phyloP scores from a whole-genome alignment of 2,113 vertebrate species.

The Macquaria australasica region DNA sequence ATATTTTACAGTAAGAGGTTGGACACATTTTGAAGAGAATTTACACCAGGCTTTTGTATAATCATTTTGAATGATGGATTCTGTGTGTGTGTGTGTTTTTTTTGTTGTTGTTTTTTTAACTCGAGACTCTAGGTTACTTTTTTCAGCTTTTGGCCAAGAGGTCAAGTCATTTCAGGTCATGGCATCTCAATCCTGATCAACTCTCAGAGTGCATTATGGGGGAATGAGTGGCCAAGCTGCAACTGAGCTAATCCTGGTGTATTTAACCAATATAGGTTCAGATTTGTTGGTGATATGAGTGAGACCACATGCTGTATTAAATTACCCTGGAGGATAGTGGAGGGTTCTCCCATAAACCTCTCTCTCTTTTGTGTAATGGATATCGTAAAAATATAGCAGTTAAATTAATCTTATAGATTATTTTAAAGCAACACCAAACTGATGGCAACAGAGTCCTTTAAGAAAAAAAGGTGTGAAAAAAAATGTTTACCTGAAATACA shows the following conservation, averaged over 20 bases:
- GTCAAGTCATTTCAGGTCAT: slow-evolving; percentile 50
- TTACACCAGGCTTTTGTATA: background rate
- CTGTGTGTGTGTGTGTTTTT: background rate
- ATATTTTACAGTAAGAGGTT: slow-evolving; percentile 15
- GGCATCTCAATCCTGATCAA: slow-evolving; percentile 21
- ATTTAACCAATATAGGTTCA: slow-evolving; percentile 33
- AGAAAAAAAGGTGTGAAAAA: background rate
- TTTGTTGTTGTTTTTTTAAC: too few relatives aligned
- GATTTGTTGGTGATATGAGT: slow-evolving; percentile 22
- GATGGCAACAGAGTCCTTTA: background rate
- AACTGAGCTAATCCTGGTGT: slow-evolving; percentile 23
- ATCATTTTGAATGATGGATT: background rate
- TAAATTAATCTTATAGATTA: background rate
- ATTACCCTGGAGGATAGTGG: background rate
- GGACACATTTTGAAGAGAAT: background rate
- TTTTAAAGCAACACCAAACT: background rate
- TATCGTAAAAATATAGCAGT: background rate
- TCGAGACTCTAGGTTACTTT: background rate
- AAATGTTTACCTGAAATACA: background rate
- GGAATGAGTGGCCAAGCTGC: slow-evolving; percentile 24
- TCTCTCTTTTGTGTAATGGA: background rate
- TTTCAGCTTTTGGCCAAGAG: slow-evolving; percentile 17
- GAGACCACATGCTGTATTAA: slow-evolving; percentile 24
- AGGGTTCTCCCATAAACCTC: background rate
- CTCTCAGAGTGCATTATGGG: slow-evolving; percentile 48